These are phyloP conservation scores for Sarcophaga peregrina DNA, from an alignment of 1,140 invertebrate species.

Conservation along the genomic window DNA sequence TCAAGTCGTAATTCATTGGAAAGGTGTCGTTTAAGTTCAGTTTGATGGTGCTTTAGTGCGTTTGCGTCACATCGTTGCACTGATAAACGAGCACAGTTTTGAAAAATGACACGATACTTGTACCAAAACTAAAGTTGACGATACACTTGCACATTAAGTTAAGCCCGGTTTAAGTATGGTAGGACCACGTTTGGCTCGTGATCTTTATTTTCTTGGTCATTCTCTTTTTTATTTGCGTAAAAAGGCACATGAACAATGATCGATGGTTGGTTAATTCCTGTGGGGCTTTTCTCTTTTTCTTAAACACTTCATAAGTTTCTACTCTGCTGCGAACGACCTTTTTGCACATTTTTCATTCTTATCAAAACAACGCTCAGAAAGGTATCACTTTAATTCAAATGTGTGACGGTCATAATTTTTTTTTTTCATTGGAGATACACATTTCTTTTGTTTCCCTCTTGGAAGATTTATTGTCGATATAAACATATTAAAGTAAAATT, in stretches of 20 bases:
- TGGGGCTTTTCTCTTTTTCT: not conserved
- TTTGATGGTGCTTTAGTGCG: conserved; percentile 8
- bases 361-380: conserved; percentile 13
- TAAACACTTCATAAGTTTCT: not conserved
- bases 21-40: conserved; percentile 3
- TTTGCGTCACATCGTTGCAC: conserved; percentile 10
- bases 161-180: not conserved
- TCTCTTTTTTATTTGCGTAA: not conserved
- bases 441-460: too few relatives aligned
- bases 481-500: too few relatives aligned
- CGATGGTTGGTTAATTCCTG: conserved; percentile 6
- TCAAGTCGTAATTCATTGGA: conserved; percentile 3
- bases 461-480: too few relatives aligned
- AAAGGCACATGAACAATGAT: conserved; percentile 7
- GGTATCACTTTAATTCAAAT: conserved; percentile 9
- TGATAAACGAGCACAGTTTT: conserved; percentile 14
- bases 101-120: conserved; percentile 17
- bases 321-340: not conserved
- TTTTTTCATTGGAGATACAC: too few relatives aligned
- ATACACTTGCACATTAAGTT: not conserved
- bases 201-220: not conserved
- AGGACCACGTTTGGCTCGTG: conserved; percentile 6
- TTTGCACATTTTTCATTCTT: conserved; percentile 22
- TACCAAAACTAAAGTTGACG: not conserved
- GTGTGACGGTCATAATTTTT: conserved; percentile 13